Conservation (phyloP, 2,797 vertebrate genomes). For the Sebastes miniatus region DNA sequence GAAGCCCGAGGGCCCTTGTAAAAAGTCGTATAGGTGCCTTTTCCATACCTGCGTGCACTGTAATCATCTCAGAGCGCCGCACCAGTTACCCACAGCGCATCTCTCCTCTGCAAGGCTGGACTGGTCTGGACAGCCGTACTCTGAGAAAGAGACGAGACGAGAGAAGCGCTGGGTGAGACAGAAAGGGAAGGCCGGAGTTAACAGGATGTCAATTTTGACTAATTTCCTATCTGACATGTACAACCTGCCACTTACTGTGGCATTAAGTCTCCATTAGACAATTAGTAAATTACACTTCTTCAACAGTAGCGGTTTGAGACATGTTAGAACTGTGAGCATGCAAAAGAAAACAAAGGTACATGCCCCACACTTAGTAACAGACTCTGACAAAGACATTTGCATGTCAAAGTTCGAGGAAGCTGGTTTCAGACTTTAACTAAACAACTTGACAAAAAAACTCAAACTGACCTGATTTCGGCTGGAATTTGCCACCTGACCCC, state of each 20-base stretch:
- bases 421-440: conserved; percentile 5
- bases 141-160: conserved; percentile 5
- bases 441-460: conserved; percentile 7
- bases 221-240: not conserved
- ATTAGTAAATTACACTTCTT: not conserved
- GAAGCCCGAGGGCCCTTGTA: conserved; percentile 52
- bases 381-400: conserved; percentile 11
- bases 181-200: conserved; percentile 6
- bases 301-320: not conserved
- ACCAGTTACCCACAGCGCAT: conserved; percentile 36
- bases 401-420: conserved; percentile 9
- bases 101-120: conserved; percentile 49
- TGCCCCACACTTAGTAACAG: not conserved
- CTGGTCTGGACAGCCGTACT: conserved; percentile 38
- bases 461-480: conserved; percentile 17
- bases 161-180: not conserved
- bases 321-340: not conserved
- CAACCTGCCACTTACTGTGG: not conserved
- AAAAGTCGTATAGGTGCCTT: conserved; percentile 50
- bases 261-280: not conserved
- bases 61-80: conserved; percentile 55
- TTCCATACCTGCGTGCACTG: conserved; percentile 61
- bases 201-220: not conserved
- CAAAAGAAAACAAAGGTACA: not conserved
- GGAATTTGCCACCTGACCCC: conserved; percentile 42